A percentile compares a stretch with the other conserved stretches of the same genome.
phyloP scores from a whole-genome alignment of 1,140 invertebrate species.

The Drosophila navojoa region DNA sequence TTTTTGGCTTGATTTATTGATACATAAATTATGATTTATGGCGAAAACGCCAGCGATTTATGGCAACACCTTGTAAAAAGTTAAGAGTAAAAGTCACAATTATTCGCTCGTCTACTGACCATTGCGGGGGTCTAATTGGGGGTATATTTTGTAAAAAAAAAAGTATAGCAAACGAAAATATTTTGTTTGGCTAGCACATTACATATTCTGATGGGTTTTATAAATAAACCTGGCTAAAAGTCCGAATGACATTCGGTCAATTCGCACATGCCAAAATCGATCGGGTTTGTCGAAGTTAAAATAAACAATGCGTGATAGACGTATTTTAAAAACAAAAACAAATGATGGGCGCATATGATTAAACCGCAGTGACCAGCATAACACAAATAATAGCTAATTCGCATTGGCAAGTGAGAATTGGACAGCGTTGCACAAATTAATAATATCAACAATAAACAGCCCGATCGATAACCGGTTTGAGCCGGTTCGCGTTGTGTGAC shows the following conservation, averaged over 20 bases:
- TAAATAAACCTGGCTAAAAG: neutral
- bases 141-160: too few species aligned
- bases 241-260: neutral
- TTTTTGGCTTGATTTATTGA: conserved; percentile 3
- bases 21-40: conserved; percentile 9
- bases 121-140: too few species aligned
- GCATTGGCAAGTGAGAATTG: conserved; percentile 38
- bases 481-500: neutral
- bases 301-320: conserved; percentile 21
- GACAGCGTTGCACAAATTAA: conserved; percentile 8
- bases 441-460: conserved; percentile 30
- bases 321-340: conserved; percentile 31
- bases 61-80: neutral
- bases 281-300: neutral
- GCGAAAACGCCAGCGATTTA: neutral
- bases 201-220: neutral
- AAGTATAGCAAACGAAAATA: too few species aligned
- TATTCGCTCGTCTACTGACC: too few species aligned
- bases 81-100: too few species aligned
- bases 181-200: neutral
- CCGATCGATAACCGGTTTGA: conserved; percentile 1
- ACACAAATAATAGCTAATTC: conserved; percentile 24
- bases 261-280: conserved; percentile 1
- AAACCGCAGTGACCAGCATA: conserved; percentile 2
- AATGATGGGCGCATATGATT: conserved; percentile 3